Evolutionary conservation across 2,888 invertebrate species (phyloP).

Genomic region (Chironomus tentans): DNA sequence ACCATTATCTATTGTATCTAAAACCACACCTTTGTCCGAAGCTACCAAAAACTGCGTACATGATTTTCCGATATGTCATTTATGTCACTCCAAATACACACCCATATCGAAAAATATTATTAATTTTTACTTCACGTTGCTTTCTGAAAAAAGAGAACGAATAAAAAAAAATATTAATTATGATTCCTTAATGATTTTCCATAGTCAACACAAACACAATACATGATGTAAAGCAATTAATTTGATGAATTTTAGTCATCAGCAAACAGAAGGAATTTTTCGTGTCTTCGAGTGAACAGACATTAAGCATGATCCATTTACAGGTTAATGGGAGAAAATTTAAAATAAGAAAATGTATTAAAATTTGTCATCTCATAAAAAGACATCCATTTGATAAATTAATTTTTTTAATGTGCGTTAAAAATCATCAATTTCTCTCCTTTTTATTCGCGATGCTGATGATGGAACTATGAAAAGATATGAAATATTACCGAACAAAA

Average conservation of each 20-base stretch:
- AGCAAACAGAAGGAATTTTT: not conserved
- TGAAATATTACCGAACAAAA: not conserved
- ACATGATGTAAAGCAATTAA: not conserved
- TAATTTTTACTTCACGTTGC: too few species aligned
- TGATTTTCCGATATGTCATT: not conserved
- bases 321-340: constrained; percentile 20
- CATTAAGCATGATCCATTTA: not conserved
- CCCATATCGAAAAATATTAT: not conserved
- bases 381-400: constrained; percentile 17
- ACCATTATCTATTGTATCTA: not conserved
- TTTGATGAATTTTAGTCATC: constrained; percentile 9
- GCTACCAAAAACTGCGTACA: not conserved
- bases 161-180: not conserved
- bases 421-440: not conserved
- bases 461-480: not conserved
- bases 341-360: not conserved
- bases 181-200: not conserved
- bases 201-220: too few species aligned
- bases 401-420: constrained; percentile 5
- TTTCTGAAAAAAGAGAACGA: too few species aligned
- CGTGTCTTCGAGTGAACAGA: not conserved
- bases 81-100: not conserved
- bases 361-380: constrained; percentile 4
- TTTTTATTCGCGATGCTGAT: too few species aligned
- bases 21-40: not conserved